Percentiles rank a stretch among this genome's conserved stretches.
phyloP scores from a whole-genome alignment of 1,140 invertebrate species.

The Lordiphosa mommai region DNA sequence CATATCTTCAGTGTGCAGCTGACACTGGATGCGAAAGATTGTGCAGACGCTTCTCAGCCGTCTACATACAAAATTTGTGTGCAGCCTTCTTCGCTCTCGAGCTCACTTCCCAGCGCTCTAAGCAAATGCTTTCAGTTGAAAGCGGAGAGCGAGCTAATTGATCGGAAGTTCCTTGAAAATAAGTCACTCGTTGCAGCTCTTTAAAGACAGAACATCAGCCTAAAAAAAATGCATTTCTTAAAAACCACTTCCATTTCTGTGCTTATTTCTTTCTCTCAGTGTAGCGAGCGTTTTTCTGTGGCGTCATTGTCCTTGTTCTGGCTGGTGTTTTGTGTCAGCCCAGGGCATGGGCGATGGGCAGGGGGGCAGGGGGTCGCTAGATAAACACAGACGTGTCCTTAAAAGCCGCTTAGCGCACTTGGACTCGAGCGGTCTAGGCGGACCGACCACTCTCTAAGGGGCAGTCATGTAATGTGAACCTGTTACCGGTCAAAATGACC shows the following conservation, averaged over 20 bases:
- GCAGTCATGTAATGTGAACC: constrained; percentile 52
- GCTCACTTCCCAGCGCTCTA: no score
- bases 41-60: no score
- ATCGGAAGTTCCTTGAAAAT: no score
- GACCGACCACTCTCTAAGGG: background rate
- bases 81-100: no score
- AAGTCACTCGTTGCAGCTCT: no score
- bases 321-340: background rate
- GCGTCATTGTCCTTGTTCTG: constrained; percentile 62
- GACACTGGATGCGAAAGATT: no score
- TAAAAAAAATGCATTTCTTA: background rate
- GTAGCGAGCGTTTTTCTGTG: constrained; percentile 34
- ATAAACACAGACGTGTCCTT: constrained; percentile 60
- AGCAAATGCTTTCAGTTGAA: no score
- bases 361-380: constrained; percentile 16
- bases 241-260: background rate
- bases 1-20: no score
- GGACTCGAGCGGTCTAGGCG: background rate
- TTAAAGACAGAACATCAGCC: no score
- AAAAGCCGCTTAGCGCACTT: constrained; percentile 67
- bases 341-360: background rate
- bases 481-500: constrained; percentile 34
- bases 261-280: constrained; percentile 10
- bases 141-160: no score
- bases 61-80: no score